phyloP scores from a whole-genome alignment of 2,888 invertebrate genomes.

The Agonopterix subpropinquella region DNA sequence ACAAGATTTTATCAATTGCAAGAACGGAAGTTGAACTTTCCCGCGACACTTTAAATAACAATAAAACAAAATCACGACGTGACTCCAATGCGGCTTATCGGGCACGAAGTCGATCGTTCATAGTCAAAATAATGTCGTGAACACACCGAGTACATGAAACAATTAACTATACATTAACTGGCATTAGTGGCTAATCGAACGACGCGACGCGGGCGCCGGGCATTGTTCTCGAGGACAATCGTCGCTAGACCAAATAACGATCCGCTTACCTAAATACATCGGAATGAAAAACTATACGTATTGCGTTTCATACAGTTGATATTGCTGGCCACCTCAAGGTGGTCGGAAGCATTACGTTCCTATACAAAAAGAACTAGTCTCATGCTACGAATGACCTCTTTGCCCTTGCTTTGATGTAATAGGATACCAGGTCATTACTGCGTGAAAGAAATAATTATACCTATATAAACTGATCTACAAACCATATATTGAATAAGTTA shows the following conservation, averaged over 20 bases:
- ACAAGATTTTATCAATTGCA: conserved; percentile 28
- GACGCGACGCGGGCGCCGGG: conserved; percentile 33
- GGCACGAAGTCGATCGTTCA: conserved; percentile 58
- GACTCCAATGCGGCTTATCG: conserved; percentile 57
- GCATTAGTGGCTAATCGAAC: conserved; percentile 67
- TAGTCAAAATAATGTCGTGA: conserved; percentile 67
- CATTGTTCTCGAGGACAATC: conserved; percentile 69
- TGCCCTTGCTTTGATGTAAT: too few relatives aligned
- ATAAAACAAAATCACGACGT: conserved; percentile 40
- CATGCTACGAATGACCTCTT: too few relatives aligned
- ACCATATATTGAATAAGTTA: too few relatives aligned
- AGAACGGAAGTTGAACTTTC: conserved; percentile 47
- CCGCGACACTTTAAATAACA: conserved; percentile 49
- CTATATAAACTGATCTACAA: too few relatives aligned
- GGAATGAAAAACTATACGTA: conserved; percentile 36
- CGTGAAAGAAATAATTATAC: too few relatives aligned
- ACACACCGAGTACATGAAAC: conserved; percentile 35
- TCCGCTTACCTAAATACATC: conserved; percentile 49
- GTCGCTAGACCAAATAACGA: conserved; percentile 69
- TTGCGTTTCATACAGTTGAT: conserved; percentile 31
- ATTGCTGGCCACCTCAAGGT: background rate
- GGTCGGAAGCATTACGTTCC: background rate
- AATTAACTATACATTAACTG: conserved; percentile 33
- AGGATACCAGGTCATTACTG: too few relatives aligned
- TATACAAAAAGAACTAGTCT: too few relatives aligned